Conservation (phyloP, 1,140 invertebrate species). For the Drosophila suzukii region DNA sequence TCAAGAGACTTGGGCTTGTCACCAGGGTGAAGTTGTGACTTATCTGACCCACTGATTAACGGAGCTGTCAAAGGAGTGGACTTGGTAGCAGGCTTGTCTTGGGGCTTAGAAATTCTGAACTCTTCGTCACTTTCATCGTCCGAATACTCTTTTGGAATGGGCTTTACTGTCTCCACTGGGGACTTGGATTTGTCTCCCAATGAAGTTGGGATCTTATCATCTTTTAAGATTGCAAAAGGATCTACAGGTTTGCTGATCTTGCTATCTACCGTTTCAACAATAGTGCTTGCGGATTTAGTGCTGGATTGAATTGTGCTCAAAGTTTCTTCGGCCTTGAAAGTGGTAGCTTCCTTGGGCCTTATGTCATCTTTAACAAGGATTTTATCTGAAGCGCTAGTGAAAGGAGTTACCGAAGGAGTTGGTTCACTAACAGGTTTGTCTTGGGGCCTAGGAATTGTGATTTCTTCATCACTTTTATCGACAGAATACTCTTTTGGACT, state of each 20-base stretch:
- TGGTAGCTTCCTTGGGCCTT: no score
- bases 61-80: neutral
- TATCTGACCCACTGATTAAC: neutral
- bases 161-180: no score
- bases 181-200: neutral
- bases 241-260: no score
- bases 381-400: neutral
- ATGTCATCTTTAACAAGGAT: neutral
- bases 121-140: no score
- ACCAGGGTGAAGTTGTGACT: neutral
- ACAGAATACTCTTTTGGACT: neutral
- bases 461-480: constrained; percentile 4
- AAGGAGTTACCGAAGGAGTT: neutral
- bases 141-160: no score
- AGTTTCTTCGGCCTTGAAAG: no score
- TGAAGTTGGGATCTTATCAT: no score
- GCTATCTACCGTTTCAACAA: no score
- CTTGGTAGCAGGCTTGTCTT: neutral
- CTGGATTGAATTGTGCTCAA: no score
- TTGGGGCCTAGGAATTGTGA: neutral
- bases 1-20: constrained; percentile 3
- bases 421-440: neutral
- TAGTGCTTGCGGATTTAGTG: no score
- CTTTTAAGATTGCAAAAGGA: no score
- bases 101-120: neutral